These are phyloP conservation scores for Sebastolobus alascanus DNA, from an alignment of 2,797 vertebrate species.

Conservation along the genomic window DNA sequence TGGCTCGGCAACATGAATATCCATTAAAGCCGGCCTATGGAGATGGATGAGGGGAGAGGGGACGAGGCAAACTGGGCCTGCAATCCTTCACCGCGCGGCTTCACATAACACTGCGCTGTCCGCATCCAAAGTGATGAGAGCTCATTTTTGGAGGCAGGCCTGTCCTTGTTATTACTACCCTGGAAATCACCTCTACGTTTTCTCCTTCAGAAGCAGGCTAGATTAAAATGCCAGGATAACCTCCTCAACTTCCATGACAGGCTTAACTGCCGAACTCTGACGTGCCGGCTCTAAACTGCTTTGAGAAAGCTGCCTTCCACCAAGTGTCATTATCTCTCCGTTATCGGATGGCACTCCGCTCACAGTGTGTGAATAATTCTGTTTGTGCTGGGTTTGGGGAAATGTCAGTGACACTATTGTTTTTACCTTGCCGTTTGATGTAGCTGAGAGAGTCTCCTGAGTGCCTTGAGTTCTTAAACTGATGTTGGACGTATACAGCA, in stretches of 20 bases:
- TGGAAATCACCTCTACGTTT: conserved; percentile 65
- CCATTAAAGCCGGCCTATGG: conserved; percentile 82
- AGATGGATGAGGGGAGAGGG: conserved; percentile 82
- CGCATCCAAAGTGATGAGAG: conserved; percentile 64
- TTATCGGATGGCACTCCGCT: conserved; percentile 81
- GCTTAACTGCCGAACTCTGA: conserved; percentile 81
- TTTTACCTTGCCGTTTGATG: conserved; percentile 85
- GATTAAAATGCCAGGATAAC: conserved; percentile 85
- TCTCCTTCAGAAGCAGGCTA: conserved; percentile 64
- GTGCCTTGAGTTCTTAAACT: conserved; percentile 76
- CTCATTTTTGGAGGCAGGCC: conserved; percentile 68
- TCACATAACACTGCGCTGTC: conserved; percentile 59
- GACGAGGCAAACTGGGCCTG: conserved; percentile 73
- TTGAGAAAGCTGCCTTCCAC: conserved; percentile 83
- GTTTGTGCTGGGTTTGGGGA: conserved; percentile 85
- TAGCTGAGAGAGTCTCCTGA: conserved; percentile 80
- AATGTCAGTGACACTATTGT: conserved; percentile 85
- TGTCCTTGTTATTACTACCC: conserved; percentile 74
- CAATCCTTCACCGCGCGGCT: conserved; percentile 72
- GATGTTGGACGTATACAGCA: conserved; percentile 75
- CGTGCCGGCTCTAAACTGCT: conserved; percentile 79
- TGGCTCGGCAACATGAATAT: conserved; percentile 84
- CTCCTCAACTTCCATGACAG: conserved; percentile 83
- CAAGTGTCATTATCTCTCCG: conserved; percentile 84
- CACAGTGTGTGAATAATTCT: conserved; percentile 87